Evolutionary conservation across 1,140 invertebrate species (phyloP), one percentile per base, ranked within the genome.

Genomic region (Mylabris phalerata): DNA sequence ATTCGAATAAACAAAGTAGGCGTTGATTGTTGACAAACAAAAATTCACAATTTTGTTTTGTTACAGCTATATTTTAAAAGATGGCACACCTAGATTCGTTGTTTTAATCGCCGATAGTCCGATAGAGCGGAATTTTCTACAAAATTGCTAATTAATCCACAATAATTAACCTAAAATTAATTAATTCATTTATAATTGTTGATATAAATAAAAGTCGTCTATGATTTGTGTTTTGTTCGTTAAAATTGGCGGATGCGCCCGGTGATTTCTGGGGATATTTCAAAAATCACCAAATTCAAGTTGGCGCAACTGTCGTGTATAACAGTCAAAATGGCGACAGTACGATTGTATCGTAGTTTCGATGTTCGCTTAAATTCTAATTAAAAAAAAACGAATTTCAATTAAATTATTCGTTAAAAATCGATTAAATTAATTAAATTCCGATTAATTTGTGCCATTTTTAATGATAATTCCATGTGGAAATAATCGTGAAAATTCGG

Each of bases 31-130:
- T 11, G 27, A 49, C 9, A 44, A 32, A 52, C 46, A 45, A 46
- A 50, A 60, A 47, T 13, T 2, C 47, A 41, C 60, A 62, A 58
- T 48, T 55, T 52, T 27, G 46, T 57, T 54, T 57, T 61, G 55
- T 70, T 68, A 32, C 48, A 73, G 71, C 10, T 71, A 64, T 61
- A 26, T 70, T 38, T 47, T 74, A 19, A 63, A 51, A 58, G 66
- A 55, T 11, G 73, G 73, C 6, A 72, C 71, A 19, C 73, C 71
- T 3, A 64, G 63, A 13, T 71, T 74, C 63, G 63, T 72, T n/a
- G 55, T 73, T 49, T 58, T 72, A 40, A 65, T 69, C 0, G 64
- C 55, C 46, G 56, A 66, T 46, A 72, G 69, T 55, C 13, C 42
- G 10, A 60, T 61, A n/a, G 71, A 71, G 50, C 63, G 0, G 32